Base-by-base conservation (phyloP, 1,140 invertebrate genomes). In the Pseudobourletiella spinata region DNA sequence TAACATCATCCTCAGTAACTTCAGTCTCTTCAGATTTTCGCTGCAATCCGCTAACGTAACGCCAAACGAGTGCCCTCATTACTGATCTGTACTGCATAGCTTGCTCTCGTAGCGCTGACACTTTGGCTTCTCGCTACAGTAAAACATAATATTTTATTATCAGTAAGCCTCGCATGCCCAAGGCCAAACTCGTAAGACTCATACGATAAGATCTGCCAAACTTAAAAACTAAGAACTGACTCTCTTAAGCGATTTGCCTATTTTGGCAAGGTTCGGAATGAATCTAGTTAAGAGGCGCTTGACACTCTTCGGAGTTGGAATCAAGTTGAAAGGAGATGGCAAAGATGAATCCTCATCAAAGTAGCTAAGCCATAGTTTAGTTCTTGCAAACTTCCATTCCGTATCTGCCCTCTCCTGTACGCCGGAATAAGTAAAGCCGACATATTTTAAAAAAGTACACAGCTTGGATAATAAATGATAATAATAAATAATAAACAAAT, bases 361-460 rank as follows among this genome's bases (percentile, higher is more conserved):
- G 73, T 89, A 94, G 67, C 86, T 89, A 79, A 93, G 85, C 89
- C 89, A 93, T 3, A 94, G 73, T 74, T 88, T 88, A 29, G 86
- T 87, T 54, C 90, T 76, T 0, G 90, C 90, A 74, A 93, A 94
- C 76, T 94, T 94, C 90, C 90, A 93, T 76, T 92, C 89, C 0
- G 83, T 85, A 72, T 92, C 89, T 0, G 87, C 84, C 72, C 88
- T 86, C 75, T 88, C 84, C 87, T 89, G 69, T 20, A 48, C 15
- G 52, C 25, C 28, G 44, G 24, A 16, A 57, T n/a, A 59, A 52
- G 22, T 3, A 22, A 65, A 25, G 52, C 25, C 28, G 44, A 25
- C 6, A 57, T n/a, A 59, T 43, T 25, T 3, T 6, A 56, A 52
- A 30, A 50, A 57, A 32, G 29, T 63, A 3, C 39, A 16, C 28